A percentile compares a stretch with the other conserved stretches of the same genome.
phyloP scores from a whole-genome alignment of 92 coral and sea anemone genomes.

The Scolanthus callimorphus region DNA sequence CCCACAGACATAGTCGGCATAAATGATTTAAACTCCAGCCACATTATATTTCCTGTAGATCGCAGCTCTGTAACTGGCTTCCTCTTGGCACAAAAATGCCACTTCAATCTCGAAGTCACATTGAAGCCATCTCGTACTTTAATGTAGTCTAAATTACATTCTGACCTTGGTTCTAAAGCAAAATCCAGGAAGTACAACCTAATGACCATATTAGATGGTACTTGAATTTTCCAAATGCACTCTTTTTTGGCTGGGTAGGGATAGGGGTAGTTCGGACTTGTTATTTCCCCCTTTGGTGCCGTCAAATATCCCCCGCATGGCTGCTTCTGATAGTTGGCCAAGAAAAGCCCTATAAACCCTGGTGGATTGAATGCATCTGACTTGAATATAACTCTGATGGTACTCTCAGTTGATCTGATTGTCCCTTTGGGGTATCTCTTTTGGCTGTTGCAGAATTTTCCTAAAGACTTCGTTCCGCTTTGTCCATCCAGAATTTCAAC shows the following conservation, averaged over 20 bases:
- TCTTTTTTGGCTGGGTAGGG: conserved; percentile 56
- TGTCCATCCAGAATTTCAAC: conserved; percentile 59
- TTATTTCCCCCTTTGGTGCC: conserved; percentile 16
- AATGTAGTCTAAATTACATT: conserved; percentile 58
- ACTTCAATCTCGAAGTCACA: conserved; percentile 32
- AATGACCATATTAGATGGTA: conserved; percentile 56
- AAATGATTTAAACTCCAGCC: conserved; percentile 52
- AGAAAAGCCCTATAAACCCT: conserved; percentile 23
- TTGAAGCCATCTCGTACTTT: conserved; percentile 70
- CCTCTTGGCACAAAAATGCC: conserved; percentile 62
- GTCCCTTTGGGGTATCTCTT: conserved; percentile 43
- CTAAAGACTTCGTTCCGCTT: conserved; percentile 11
- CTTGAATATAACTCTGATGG: conserved; percentile 43
- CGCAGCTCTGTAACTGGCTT: conserved; percentile 38
- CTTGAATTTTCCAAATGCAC: conserved; percentile 64
- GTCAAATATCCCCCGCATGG: conserved; percentile 57
- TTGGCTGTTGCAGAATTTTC: conserved; percentile 54
- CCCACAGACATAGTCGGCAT: conserved; percentile 32
- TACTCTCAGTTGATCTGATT: conserved; percentile 32
- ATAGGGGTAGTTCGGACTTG: conserved; percentile 58
- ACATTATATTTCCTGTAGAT: conserved; percentile 61
- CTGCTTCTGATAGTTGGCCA: conserved; percentile 41
- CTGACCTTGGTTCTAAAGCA: conserved; percentile 40
- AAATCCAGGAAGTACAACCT: conserved; percentile 42
- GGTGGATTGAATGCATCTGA: conserved; percentile 26